A percentile compares a stretch with the other conserved stretches of the same genome.
These are phyloP conservation scores for Hydropotes inermis DNA, from an alignment of 2,113 vertebrate species.

Conservation along the genomic window DNA sequence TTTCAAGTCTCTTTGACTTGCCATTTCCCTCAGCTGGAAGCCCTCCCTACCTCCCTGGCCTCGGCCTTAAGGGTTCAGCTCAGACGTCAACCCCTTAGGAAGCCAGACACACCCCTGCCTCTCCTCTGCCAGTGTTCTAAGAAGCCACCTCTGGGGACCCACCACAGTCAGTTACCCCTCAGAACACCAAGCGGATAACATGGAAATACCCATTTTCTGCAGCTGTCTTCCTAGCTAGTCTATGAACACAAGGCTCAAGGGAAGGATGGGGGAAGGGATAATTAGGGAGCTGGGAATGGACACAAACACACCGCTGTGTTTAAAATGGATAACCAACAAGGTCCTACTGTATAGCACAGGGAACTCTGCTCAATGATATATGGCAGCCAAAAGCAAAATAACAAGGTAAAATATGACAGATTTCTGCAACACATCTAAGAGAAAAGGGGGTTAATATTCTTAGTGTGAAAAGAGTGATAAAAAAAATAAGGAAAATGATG, in stretches of 20 bases:
- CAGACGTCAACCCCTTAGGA: neutral
- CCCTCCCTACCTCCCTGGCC: neutral
- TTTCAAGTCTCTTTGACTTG: neutral
- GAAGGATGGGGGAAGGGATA: neutral
- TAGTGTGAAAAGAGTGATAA: neutral
- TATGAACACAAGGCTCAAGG: neutral
- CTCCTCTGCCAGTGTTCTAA: neutral
- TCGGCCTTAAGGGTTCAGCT: neutral
- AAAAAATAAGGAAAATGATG: neutral
- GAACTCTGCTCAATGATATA: neutral
- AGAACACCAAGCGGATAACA: neutral
- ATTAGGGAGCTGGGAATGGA: neutral
- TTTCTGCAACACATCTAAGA: neutral
- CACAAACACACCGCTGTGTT: neutral
- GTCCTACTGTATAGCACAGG: neutral
- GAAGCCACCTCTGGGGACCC: neutral
- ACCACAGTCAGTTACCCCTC: rapidly evolving
- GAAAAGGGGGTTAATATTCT: neutral
- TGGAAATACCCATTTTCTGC: neutral
- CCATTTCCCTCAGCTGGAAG: neutral
- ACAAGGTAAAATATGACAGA: neutral
- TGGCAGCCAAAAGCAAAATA: neutral
- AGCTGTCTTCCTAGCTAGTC: no score
- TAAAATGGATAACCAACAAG: neutral
- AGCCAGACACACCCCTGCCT: rapidly evolving